Evolutionary conservation across 2,797 vertebrate species (phyloP), one percentile per base, ranked within the genome.

Genomic region (Danio tinwini): DNA sequence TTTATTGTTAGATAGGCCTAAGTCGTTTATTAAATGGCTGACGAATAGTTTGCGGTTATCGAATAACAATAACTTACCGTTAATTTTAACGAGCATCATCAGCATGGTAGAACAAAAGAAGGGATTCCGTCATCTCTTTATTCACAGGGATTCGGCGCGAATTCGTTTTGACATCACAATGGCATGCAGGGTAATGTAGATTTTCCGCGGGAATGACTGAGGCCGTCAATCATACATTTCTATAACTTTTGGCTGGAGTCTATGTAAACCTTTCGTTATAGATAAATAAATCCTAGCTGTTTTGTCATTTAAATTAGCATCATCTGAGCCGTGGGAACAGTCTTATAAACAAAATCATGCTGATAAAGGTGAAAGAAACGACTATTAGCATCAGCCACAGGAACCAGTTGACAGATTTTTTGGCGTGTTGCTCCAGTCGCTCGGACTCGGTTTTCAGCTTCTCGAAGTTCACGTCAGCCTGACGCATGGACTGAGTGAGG

Each of bases 361-460:
- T 96, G 88, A 99, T 98, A 85, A 99, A 99, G 78, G 94, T 94
- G 86, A 97, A 98, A 74, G 97, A 98, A 74, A 99, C 98, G 0
- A 98, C 84, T 63, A 98, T 94, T 9, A 99, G 91, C 97, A 98
- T 97, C 44, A 98, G 92, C 97, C 97, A 99, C 37, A 99, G 91
- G 7, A 98, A 91, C 98, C 97, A 99, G 95, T 99, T 98, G 84
- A 99, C 96, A 0, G 98, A 97, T 89, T 98, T 99, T 93, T 98
- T 98, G 0, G 98, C 91, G 0, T 99, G 97, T 86, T 99, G 97
- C 80, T 99, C 98, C 79, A 99, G 82, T 0, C 98, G 94, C 80
- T 99, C 97, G 0, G 98, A 99, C 81, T 99, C 98, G 0, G 95
- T 94, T 91, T 97, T 98, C 84, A 99, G 93, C 90, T 98, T 98